Conservation (phyloP, 2,113 vertebrate genomes). For the Cettia cetti region DNA sequence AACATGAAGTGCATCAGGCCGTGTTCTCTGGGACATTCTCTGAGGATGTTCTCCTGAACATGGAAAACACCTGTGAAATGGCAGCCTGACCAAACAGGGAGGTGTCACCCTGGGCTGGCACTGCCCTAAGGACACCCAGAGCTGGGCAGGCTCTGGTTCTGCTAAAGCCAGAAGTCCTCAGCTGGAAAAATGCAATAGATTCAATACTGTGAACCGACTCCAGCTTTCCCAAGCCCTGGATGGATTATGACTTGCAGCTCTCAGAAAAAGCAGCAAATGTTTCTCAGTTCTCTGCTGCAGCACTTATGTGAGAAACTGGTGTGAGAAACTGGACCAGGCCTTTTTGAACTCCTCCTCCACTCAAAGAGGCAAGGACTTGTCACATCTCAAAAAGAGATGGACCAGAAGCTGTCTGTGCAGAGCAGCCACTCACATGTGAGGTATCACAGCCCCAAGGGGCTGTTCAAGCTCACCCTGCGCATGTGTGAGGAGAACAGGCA, state of each 20-base stretch:
- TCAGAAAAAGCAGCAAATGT: not conserved
- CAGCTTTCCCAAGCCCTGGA: not conserved
- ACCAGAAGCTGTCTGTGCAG: not conserved
- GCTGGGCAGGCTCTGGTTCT: not conserved
- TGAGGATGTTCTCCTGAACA: not conserved
- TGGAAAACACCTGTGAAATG: not conserved
- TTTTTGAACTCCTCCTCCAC: not conserved
- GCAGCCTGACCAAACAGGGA: not conserved
- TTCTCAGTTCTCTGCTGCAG: not conserved
- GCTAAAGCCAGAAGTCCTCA: not conserved
- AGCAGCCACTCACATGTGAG: not conserved
- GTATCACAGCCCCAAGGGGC: not conserved
- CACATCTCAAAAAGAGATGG: not conserved
- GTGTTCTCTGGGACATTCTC: not conserved
- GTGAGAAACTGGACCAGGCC: not conserved
- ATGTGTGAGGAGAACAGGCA: accelerated
- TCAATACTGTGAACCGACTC: not conserved
- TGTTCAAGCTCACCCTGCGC: not conserved
- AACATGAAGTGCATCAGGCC: not conserved
- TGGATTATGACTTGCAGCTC: not conserved
- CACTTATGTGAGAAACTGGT: not conserved
- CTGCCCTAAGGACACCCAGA: not conserved
- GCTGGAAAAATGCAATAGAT: not conserved
- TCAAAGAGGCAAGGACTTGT: not conserved
- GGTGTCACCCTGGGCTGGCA: not conserved